These are phyloP conservation scores for Megalops cyprinoides DNA, from an alignment of 2,797 vertebrate species.

Conservation along the genomic window DNA sequence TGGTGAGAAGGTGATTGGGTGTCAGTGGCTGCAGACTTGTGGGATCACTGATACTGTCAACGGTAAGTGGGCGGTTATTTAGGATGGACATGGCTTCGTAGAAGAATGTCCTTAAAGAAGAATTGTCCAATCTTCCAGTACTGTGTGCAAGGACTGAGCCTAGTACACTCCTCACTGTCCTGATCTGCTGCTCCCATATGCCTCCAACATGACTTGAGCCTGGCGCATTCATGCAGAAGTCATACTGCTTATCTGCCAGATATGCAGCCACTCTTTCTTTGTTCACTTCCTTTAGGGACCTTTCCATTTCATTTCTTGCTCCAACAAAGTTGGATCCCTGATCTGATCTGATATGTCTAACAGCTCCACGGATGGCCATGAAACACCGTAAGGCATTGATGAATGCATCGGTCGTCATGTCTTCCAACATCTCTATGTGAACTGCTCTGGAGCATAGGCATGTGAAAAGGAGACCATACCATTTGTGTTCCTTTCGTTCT, in stretches of 20 bases:
- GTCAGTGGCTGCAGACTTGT: constrained; percentile 37
- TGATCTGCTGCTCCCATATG: constrained; percentile 21
- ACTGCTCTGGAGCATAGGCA: constrained; percentile 6
- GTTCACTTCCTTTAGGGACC: not conserved
- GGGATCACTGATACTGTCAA: not conserved
- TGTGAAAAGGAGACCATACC: constrained; percentile 22
- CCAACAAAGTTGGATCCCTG: constrained; percentile 22
- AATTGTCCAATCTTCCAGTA: constrained; percentile 17
- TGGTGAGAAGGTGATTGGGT: constrained; percentile 33
- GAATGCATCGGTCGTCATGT: constrained; percentile 21
- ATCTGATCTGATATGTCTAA: constrained; percentile 19
- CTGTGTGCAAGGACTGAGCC: not conserved
- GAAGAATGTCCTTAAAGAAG: constrained; percentile 8
- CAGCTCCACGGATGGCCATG: constrained; percentile 1
- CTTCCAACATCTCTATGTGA: not conserved
- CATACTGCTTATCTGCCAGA: constrained; percentile 21
- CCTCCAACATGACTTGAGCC: constrained; percentile 10
- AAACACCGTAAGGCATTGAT: constrained; percentile 24
- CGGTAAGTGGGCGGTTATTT: not conserved
- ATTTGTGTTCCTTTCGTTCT: not conserved
- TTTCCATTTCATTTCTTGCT: constrained; percentile 1
- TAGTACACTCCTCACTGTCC: not conserved
- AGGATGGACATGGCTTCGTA: constrained; percentile 20
- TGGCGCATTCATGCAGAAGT: constrained; percentile 16
- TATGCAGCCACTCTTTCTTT: not conserved